Evolutionary conservation across 2,888 invertebrate genomes (phyloP).

Genomic region (Chalcosyrphus nemorum): DNA sequence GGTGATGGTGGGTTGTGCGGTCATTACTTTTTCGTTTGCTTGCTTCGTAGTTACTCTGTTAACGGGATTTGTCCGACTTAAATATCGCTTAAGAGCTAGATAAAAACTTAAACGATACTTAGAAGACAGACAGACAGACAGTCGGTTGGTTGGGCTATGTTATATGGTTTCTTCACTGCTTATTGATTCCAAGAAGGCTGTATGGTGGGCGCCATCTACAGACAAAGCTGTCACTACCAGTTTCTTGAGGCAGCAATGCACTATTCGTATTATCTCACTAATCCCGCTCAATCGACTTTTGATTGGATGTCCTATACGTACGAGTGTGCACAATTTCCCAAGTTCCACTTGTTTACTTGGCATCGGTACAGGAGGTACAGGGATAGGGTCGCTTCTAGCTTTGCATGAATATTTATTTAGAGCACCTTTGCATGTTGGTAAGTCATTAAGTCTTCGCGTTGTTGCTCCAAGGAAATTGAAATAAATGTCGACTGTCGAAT

Average conservation of each 20-base stretch:
- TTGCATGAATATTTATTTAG: slow-evolving; percentile 67
- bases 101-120: slow-evolving; percentile 54
- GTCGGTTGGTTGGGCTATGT: not conserved
- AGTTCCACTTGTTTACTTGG: not conserved
- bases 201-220: slow-evolving; percentile 21
- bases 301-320: slow-evolving; percentile 53
- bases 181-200: slow-evolving; percentile 35
- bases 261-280: slow-evolving; percentile 56
- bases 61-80: slow-evolving; percentile 62
- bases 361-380: not conserved
- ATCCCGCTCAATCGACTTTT: slow-evolving; percentile 57
- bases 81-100: slow-evolving; percentile 51
- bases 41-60: slow-evolving; percentile 15
- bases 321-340: not conserved
- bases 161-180: slow-evolving; percentile 52
- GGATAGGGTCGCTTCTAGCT: not conserved
- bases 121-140: slow-evolving; percentile 19
- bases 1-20: not conserved
- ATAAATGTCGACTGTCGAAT: slow-evolving; percentile 76
- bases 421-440: slow-evolving; percentile 78
- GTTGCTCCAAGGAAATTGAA: slow-evolving; percentile 77
- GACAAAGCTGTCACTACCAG: not conserved
- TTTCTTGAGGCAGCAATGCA: slow-evolving; percentile 28
- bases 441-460: slow-evolving; percentile 78
- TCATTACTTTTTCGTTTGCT: slow-evolving; percentile 7